Evolutionary conservation across 2,113 vertebrate species (phyloP).

Genomic region (Urocitellus parryii): DNA sequence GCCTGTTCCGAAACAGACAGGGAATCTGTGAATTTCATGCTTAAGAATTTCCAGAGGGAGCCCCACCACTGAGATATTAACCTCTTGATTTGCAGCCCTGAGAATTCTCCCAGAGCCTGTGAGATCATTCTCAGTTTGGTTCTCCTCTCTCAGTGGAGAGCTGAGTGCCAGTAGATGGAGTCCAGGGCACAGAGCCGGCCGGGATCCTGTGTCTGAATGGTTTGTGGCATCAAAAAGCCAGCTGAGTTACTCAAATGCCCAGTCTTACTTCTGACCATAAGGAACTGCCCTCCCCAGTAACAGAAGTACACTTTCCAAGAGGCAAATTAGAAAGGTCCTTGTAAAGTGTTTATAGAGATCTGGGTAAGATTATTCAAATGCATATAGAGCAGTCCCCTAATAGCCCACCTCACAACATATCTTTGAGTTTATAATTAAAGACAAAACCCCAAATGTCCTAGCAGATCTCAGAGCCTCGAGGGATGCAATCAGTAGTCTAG

Average conservation of each 20-base stretch:
- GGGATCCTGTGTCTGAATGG: background rate
- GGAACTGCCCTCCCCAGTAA: background rate
- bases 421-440: constrained; percentile 4
- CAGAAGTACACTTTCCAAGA: background rate
- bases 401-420: background rate
- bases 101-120: background rate
- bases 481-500: background rate
- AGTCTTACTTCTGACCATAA: background rate
- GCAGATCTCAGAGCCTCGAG: background rate
- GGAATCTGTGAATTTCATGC: background rate
- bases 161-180: background rate
- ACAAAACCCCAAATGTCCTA: constrained; percentile 32
- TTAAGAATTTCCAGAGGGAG: constrained; percentile 3
- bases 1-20: background rate
- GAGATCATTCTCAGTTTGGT: background rate
- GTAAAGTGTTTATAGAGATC: background rate
- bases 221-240: background rate
- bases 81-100: background rate
- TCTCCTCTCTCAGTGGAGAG: constrained; percentile 12
- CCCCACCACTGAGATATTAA: background rate
- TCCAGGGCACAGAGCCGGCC: background rate
- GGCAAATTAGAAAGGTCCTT: background rate
- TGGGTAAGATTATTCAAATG: background rate
- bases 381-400: background rate
- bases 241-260: background rate